A percentile compares a stretch with the other conserved stretches of the same genome.
phyloP scores from a whole-genome alignment of 2,888 invertebrate species.

The Chromoteleia sp. region DNA sequence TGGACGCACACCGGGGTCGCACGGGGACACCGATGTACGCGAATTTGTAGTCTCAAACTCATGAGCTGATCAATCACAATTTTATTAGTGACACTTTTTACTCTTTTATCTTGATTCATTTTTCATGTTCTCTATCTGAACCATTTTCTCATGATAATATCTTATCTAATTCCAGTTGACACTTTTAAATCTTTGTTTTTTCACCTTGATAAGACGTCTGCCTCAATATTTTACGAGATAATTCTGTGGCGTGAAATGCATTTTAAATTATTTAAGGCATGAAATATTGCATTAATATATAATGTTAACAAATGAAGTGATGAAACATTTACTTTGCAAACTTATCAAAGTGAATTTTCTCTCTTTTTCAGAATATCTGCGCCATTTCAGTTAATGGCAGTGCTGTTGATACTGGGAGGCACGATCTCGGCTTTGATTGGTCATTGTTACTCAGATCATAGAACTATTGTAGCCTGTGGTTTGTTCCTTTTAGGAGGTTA shows the following conservation, averaged over 20 bases:
- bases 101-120: conserved; percentile 64
- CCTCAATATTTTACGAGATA: conserved; percentile 30
- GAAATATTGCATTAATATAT: conserved; percentile 31
- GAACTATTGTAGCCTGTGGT: conserved; percentile 87
- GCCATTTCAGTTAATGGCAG: conserved; percentile 86
- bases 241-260: conserved; percentile 1
- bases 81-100: conserved; percentile 63
- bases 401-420: conserved; percentile 85
- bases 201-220: conserved; percentile 11
- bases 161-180: conserved; percentile 45
- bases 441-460: conserved; percentile 87
- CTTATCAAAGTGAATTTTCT: conserved; percentile 40
- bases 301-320: conserved; percentile 41
- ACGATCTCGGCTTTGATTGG: conserved; percentile 87
- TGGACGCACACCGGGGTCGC: conserved; percentile 33
- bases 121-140: conserved; percentile 45
- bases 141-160: conserved; percentile 44
- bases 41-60: conserved; percentile 68
- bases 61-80: conserved; percentile 75
- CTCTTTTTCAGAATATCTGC: conserved; percentile 87
- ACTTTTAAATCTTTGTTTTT: conserved; percentile 42
- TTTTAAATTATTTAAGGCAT: conserved; percentile 5
- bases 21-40: conserved; percentile 25
- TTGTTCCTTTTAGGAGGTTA: conserved; percentile 87
- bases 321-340: conserved; percentile 29